Evolutionary conservation across 2,888 invertebrate species (phyloP).

Genomic region (Acronicta leporina): DNA sequence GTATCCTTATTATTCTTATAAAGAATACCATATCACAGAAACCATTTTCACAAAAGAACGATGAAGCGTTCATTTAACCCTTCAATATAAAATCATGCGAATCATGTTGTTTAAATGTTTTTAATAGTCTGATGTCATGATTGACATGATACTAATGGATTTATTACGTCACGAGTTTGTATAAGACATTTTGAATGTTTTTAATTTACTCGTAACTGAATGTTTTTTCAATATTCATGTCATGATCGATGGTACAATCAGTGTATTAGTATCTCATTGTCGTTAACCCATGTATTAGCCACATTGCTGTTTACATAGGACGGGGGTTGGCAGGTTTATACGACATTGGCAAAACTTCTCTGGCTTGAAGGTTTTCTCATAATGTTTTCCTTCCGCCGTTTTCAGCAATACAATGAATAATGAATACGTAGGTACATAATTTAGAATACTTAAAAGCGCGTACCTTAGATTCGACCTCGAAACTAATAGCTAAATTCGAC

Average conservation of each 20-base stretch:
- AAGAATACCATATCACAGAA: neutral
- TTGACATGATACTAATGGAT: constrained; percentile 29
- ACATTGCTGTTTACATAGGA: too few species aligned
- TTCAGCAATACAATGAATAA: neutral
- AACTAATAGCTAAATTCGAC: too few species aligned
- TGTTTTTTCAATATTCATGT: neutral
- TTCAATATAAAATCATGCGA: constrained; percentile 20
- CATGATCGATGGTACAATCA: neutral
- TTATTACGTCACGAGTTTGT: constrained; percentile 13
- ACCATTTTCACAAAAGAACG: neutral
- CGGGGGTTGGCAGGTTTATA: too few species aligned
- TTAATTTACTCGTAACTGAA: constrained; percentile 2
- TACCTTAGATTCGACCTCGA: too few species aligned
- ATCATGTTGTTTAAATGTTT: constrained; percentile 14
- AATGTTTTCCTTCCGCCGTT: too few species aligned
- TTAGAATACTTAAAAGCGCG: too few species aligned
- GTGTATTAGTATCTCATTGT: too few species aligned
- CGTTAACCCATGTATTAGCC: too few species aligned
- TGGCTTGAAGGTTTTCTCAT: too few species aligned
- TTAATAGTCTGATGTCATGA: constrained; percentile 19
- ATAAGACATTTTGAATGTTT: constrained; percentile 3
- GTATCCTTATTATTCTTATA: neutral
- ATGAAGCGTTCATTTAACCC: constrained; percentile 3
- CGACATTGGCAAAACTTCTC: too few species aligned
- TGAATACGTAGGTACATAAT: too few species aligned